phyloP scores from a whole-genome alignment of 2,113 vertebrate genomes.

The Antidorcas marsupialis region DNA sequence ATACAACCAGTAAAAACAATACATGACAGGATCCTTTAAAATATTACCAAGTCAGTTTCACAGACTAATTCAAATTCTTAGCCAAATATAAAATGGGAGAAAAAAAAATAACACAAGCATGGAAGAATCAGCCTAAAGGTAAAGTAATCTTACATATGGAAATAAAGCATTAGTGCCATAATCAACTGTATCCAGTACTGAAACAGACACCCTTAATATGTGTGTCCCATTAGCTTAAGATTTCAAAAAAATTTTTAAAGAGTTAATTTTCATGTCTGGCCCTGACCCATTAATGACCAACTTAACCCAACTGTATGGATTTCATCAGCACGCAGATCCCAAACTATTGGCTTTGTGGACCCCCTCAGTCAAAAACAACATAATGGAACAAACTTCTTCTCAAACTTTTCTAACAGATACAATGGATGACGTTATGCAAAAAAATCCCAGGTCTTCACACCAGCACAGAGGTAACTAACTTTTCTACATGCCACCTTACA shows the following conservation, averaged over 20 bases:
- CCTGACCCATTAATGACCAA: background rate
- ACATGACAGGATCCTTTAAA: background rate
- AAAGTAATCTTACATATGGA: background rate
- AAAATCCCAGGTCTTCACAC: background rate
- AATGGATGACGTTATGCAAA: background rate
- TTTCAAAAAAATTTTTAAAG: background rate
- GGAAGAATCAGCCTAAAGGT: background rate
- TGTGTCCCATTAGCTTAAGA: background rate
- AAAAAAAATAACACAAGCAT: background rate
- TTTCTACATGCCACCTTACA: background rate
- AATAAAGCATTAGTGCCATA: background rate
- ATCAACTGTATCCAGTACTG: background rate
- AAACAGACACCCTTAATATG: background rate
- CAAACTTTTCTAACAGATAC: background rate
- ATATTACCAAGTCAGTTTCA: background rate
- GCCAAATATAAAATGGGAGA: background rate
- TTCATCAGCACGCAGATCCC: background rate
- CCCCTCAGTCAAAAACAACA: background rate
- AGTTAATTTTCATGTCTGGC: background rate
- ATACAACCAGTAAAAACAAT: background rate
- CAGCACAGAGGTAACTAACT: background rate
- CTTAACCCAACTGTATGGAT: background rate
- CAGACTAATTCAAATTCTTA: background rate
- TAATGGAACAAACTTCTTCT: background rate
- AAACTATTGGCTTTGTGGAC: background rate